Evolutionary conservation across 2,113 vertebrate species (phyloP).

Genomic region (Gnathonemus echidnorhynchus): DNA sequence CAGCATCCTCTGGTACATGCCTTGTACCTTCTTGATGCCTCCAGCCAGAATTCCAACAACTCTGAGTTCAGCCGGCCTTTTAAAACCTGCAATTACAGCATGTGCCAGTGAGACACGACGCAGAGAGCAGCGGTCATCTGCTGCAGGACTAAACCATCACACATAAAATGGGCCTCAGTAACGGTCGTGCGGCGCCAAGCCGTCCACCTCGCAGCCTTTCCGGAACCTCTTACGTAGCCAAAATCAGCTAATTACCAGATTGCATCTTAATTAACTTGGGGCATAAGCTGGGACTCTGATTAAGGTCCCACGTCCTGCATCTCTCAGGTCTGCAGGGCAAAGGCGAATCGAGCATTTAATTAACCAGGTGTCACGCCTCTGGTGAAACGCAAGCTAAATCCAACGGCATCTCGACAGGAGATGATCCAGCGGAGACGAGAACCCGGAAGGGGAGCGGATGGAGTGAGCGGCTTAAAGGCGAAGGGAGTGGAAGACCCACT

Average conservation of each 20-base stretch:
- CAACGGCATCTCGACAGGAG: not conserved
- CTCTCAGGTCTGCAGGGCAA: conserved; percentile 9
- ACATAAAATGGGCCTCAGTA: not conserved
- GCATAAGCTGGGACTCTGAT: conserved; percentile 4
- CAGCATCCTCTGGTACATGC: not conserved
- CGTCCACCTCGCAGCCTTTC: not conserved
- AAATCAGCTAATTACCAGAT: conserved; percentile 21
- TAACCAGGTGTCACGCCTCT: not conserved
- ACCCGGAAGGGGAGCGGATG: not conserved
- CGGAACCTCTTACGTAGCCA: not conserved
- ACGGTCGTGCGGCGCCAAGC: not conserved
- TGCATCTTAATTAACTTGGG: conserved; percentile 21
- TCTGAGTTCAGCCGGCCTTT: not conserved
- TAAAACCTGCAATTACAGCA: not conserved
- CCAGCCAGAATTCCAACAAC: not conserved
- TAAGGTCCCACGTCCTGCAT: conserved; percentile 4
- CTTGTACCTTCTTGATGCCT: not conserved
- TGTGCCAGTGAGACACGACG: not conserved
- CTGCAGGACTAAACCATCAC: not conserved
- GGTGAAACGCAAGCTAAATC: not conserved
- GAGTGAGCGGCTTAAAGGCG: not conserved
- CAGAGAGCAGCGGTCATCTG: not conserved
- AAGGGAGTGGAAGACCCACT: not conserved
- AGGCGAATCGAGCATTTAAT: conserved; percentile 17
- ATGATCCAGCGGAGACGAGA: not conserved